Evolutionary conservation across 2,888 invertebrate genomes (phyloP), one percentile per base, ranked within the genome.

Genomic region (Lycocerus yunnanus): DNA sequence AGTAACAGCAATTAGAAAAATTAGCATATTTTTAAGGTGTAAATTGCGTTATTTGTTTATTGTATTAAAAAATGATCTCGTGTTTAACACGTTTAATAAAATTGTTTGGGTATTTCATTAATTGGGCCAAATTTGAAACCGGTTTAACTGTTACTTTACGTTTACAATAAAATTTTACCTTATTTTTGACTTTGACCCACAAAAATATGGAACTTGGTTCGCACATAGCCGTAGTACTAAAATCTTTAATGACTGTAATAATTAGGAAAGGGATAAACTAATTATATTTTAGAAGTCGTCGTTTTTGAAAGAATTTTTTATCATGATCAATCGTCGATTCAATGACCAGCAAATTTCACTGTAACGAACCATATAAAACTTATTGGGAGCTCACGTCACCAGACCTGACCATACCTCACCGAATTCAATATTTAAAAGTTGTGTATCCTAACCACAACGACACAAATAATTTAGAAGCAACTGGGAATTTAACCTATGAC

Each of bases 71-170:
- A 43, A n/a, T 0, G n/a, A 43, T 43, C 43, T 43, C 43, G 43
- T 43, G 43, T n/a, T 43, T n/a, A n/a, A n/a, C n/a, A 43, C 43
- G 11, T 43, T 43, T n/a, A 43, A 43, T 43, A 2, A n/a, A 43
- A 43, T 43, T 43, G 43, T n/a, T 43, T 43, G n/a, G 43, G n/a
- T 43, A 43, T 43, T n/a, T n/a, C n/a, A 20, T 18, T 63, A 63
- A 63, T 63, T 63, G n/a, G 61, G 61, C 61, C 61, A 63, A 20
- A 63, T 63, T 63, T 16, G n/a, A 63, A 63, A 63, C 61, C 61
- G 61, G 61, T 63, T 63, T 63, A 63, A 63, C 61, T 63, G 61
- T 61, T 61, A 61, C 16, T n/a, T 18, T 16, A 61, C 61, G 43
- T 43, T 11, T 13, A 63, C 61, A 63, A 63, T 63, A 63, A 63